phyloP scores from a whole-genome alignment of 2,113 vertebrate species.

The Corythornis cristatus region DNA sequence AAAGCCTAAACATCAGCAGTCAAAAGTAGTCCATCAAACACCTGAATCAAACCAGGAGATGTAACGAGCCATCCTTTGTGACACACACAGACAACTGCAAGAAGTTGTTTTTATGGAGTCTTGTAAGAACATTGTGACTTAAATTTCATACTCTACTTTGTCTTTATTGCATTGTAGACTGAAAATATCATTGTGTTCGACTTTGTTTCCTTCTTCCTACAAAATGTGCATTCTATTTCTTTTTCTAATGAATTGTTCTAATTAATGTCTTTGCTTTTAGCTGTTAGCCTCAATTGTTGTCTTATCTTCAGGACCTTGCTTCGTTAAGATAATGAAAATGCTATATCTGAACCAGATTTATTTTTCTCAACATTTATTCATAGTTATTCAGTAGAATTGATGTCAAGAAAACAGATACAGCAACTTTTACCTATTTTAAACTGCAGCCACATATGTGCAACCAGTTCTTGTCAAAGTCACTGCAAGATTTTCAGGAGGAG shows the following conservation, averaged over 20 bases:
- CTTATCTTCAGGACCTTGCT: neutral
- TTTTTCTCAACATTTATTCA: neutral
- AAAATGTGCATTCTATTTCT: neutral
- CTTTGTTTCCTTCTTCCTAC: neutral
- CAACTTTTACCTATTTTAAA: neutral
- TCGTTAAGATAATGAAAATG: neutral
- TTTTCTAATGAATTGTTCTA: constrained; percentile 6
- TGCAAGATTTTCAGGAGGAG: neutral
- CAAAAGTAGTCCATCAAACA: neutral
- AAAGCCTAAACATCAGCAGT: neutral
- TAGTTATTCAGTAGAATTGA: neutral
- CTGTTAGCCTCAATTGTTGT: neutral
- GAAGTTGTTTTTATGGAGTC: neutral
- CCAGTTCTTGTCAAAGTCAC: neutral
- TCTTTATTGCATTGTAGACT: neutral
- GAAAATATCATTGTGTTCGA: neutral
- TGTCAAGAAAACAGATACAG: neutral
- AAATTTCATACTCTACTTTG: neutral
- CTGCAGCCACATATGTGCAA: neutral
- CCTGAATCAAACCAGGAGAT: neutral
- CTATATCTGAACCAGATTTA: neutral
- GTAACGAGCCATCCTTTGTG: neutral
- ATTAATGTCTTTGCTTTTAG: neutral
- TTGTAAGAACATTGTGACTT: neutral
- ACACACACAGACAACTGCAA: neutral